Base-by-base conservation (phyloP, 2,888 invertebrate species). In the Pseudoips prasinana region DNA sequence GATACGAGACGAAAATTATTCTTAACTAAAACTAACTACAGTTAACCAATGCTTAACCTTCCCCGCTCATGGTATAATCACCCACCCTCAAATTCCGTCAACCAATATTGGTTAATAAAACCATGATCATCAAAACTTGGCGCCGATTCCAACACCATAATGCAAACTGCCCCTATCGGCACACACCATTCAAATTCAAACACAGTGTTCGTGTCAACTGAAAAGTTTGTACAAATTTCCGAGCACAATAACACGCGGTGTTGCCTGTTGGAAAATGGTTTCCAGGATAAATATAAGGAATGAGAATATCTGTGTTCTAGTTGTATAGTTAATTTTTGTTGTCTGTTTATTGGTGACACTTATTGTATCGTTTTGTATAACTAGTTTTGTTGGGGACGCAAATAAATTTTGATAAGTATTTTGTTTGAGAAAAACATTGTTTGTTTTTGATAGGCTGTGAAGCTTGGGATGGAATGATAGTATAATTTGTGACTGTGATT, bases 51-150 rank as follows among this genome's bases (percentile, higher is more conserved):
- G 33, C 23, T 54, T 49, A 37, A 33, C 10, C 2, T 1, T n/a
- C n/a, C n/a, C n/a, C n/a, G n/a, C n/a, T n/a, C 18, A 10, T 10
- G 7, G 63, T 68, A 38, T 3, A 38, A 60, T 55, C 48, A 34
- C 32, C 24, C 51, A 41, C 31, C 34, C 29, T 36, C 54, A 53
- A 70, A 60, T 65, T 58, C 60, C 54, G 59, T 48, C 67, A 66
- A 68, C 80, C 88, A 89, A 88, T 88, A 88, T 88, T 87, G 87
- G 88, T 87, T 87, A 86, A 83, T 89, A 89, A 89, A 89, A 73
- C 66, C 81, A 89, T 89, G 76, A 81, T 82, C 79, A 84, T 88
- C 76, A 85, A 81, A 82, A 77, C 66, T 85, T 82, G 84, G 82
- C 85, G 74, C 55, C 77, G 66, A 58, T 60, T 52, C 46, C 51